Conservation (phyloP, 1,140 invertebrate species). For the Cyphomyrmex costatus region DNA sequence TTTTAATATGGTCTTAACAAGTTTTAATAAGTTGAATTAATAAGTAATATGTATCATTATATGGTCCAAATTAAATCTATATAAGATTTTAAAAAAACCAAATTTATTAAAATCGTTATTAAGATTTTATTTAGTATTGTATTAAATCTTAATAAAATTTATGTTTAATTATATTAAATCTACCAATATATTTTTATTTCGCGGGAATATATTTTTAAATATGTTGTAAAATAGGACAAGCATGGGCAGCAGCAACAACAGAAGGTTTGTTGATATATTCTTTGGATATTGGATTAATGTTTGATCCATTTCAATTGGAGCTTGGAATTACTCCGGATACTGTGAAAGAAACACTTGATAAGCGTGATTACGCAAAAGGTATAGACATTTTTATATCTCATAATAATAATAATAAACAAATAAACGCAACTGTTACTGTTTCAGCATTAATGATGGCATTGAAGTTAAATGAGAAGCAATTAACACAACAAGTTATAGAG, state of each 20-base stretch:
- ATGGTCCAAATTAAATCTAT: too few relatives aligned
- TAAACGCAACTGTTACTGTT: conserved; percentile 73
- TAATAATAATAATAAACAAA: conserved; percentile 33
- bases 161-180: too few relatives aligned
- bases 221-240: conserved; percentile 88
- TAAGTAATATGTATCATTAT: too few relatives aligned
- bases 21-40: too few relatives aligned
- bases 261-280: conserved; percentile 98
- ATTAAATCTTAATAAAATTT: too few relatives aligned
- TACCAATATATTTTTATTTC: too few relatives aligned
- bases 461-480: conserved; percentile 93
- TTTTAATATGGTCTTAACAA: too few relatives aligned
- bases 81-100: too few relatives aligned
- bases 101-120: too few relatives aligned
- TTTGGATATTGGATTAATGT: conserved; percentile 91
- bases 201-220: conserved; percentile 24
- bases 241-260: conserved; percentile 96
- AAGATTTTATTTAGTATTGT: too few relatives aligned
- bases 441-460: conserved; percentile 94
- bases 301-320: conserved; percentile 96
- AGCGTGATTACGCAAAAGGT: conserved; percentile 90
- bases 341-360: conserved; percentile 89
- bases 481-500: conserved; percentile 95
- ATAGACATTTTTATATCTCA: conserved; percentile 43
- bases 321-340: conserved; percentile 92